Conservation (phyloP, 2,797 vertebrate genomes). For the Antennarius maculatus region DNA sequence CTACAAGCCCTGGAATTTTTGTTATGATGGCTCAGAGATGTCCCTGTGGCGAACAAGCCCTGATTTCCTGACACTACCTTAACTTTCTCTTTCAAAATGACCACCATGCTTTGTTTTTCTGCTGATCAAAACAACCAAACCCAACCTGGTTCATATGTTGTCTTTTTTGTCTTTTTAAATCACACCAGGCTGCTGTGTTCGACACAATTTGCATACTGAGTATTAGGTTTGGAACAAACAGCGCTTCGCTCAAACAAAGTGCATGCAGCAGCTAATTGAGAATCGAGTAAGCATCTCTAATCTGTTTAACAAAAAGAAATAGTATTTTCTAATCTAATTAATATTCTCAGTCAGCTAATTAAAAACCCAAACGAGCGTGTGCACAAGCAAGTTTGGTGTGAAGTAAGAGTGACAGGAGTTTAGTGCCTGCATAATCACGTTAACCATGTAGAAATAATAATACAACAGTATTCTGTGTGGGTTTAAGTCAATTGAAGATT, state of each 20-base stretch:
- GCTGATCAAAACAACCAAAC: slow-evolving; percentile 69
- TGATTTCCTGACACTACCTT: slow-evolving; percentile 38
- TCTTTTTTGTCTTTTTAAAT: slow-evolving; percentile 65
- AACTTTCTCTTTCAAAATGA: slow-evolving; percentile 63
- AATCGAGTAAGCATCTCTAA: slow-evolving; percentile 82
- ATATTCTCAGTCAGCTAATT: slow-evolving; percentile 74
- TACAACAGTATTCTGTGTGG: background rate
- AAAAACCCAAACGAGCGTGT: slow-evolving; percentile 54
- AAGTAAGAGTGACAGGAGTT: slow-evolving; percentile 60
- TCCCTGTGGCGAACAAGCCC: slow-evolving; percentile 15
- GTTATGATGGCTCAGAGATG: slow-evolving; percentile 9
- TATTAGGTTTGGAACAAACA: slow-evolving; percentile 73
- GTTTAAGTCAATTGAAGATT: slow-evolving; percentile 8
- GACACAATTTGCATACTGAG: slow-evolving; percentile 68
- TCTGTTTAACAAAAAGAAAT: slow-evolving; percentile 75
- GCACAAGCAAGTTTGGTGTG: slow-evolving; percentile 49
- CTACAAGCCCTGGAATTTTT: slow-evolving; percentile 15
- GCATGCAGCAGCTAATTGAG: slow-evolving; percentile 76
- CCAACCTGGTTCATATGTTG: slow-evolving; percentile 57
- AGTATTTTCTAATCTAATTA: slow-evolving; percentile 73
- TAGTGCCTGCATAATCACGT: slow-evolving; percentile 29
- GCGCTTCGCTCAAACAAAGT: slow-evolving; percentile 68
- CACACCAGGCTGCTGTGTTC: slow-evolving; percentile 45
- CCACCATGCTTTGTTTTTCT: slow-evolving; percentile 56
- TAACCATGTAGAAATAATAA: slow-evolving; percentile 7